Evolutionary conservation across 2,113 vertebrate species (phyloP).

Genomic region (Calyptommatus sinebrachiatus): DNA sequence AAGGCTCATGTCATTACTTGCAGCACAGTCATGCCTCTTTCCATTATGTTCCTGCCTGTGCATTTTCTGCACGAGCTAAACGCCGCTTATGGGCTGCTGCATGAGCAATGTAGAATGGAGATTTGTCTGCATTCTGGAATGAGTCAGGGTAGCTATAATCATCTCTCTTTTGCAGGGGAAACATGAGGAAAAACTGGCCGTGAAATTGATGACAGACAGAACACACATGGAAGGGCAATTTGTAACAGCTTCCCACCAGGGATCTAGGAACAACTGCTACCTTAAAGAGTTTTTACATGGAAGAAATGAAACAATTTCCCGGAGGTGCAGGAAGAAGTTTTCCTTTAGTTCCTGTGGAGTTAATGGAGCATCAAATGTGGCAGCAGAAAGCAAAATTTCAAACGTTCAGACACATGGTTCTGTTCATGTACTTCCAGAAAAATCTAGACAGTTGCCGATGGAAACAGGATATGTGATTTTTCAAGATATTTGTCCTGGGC

Average conservation of each 20-base stretch:
- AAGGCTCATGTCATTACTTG: no score
- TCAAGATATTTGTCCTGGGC: background rate
- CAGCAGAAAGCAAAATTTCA: background rate
- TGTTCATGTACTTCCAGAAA: background rate
- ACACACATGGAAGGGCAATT: background rate
- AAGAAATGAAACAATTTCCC: background rate
- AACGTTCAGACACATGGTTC: background rate
- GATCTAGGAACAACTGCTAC: background rate
- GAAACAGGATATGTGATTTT: background rate
- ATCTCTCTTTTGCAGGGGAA: background rate
- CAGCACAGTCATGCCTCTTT: background rate
- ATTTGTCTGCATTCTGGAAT: no score
- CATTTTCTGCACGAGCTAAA: background rate
- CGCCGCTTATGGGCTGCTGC: background rate
- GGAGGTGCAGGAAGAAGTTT: background rate
- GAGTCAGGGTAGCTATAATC: no score
- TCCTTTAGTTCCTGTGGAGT: background rate
- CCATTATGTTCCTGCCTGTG: background rate
- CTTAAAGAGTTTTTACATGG: background rate
- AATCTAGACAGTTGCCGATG: no score
- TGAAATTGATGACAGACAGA: background rate
- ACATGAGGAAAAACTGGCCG: background rate
- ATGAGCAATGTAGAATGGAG: background rate
- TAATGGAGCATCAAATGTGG: background rate
- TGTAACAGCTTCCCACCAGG: no score